phyloP scores from a whole-genome alignment of 2,113 vertebrate genomes.

The Syrmaticus mikado region DNA sequence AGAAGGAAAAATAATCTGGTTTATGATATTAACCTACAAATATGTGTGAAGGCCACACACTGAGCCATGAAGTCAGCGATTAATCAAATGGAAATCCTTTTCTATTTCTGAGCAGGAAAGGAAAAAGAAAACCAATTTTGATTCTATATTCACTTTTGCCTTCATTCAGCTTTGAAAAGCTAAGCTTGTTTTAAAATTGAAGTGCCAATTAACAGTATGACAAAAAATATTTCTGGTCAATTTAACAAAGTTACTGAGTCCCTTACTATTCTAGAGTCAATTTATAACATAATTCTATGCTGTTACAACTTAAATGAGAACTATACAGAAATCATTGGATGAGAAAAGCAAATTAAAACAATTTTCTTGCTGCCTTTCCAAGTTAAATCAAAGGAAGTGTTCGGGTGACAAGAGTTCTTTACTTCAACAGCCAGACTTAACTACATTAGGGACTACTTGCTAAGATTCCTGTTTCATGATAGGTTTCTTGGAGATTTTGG shows the following conservation, averaged over 20 bases:
- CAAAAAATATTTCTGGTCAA: neutral
- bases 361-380: slow-evolving; percentile 38
- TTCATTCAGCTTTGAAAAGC: neutral
- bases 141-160: neutral
- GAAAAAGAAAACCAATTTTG: neutral
- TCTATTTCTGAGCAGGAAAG: neutral
- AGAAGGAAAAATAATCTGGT: neutral
- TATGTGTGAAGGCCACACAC: neutral
- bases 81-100: neutral
- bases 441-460: neutral
- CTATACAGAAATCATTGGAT: slow-evolving; percentile 2
- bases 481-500: neutral
- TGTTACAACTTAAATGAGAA: slow-evolving; percentile 23
- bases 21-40: neutral
- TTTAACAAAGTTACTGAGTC: neutral
- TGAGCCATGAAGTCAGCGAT: neutral
- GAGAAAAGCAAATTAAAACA: slow-evolving; percentile 21
- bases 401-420: slow-evolving; percentile 40
- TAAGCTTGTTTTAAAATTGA: neutral
- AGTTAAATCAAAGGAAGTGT: slow-evolving; percentile 41
- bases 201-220: neutral
- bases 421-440: slow-evolving; percentile 27
- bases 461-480: slow-evolving; percentile 27
- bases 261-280: neutral
- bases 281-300: slow-evolving; percentile 9